Conservation (phyloP, 1,140 invertebrate species). For the Euglossa dilemma region DNA sequence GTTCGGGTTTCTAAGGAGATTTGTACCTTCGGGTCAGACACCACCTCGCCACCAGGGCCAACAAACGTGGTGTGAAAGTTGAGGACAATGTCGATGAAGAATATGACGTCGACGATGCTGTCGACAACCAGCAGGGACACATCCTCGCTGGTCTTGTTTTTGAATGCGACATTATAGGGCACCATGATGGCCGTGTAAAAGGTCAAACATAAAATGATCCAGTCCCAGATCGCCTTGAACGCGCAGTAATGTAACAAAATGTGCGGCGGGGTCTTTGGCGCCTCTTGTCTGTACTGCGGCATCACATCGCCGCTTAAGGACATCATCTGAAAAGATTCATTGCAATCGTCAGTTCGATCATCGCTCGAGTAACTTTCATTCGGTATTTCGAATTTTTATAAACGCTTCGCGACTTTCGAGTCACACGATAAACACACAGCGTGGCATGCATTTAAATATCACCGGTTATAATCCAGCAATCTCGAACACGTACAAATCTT, state of each 20-base stretch:
- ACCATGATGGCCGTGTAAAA: slow-evolving; percentile 99
- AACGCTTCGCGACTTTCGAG: background rate
- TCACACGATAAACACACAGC: background rate
- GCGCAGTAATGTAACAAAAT: slow-evolving; percentile 99
- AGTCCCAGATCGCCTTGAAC: slow-evolving; percentile 99
- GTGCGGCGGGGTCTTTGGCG: slow-evolving; percentile 99
- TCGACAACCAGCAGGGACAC: slow-evolving; percentile 98
- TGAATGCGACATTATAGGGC: slow-evolving; percentile 99
- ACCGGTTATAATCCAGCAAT: slow-evolving; percentile 11
- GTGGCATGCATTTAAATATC: background rate
- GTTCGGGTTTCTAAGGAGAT: background rate
- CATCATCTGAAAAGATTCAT: slow-evolving; percentile 90
- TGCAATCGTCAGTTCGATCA: slow-evolving; percentile 30
- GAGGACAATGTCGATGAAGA: slow-evolving; percentile 99
- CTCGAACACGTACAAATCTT: background rate
- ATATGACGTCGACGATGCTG: slow-evolving; percentile 99
- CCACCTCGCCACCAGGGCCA: slow-evolving; percentile 98
- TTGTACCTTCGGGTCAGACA: slow-evolving; percentile 96
- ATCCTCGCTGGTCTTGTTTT: slow-evolving; percentile 99
- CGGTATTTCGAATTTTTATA: background rate
- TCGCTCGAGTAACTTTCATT: background rate
- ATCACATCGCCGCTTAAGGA: slow-evolving; percentile 97
- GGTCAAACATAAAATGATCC: slow-evolving; percentile 99
- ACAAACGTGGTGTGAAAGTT: slow-evolving; percentile 99
- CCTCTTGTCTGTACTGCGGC: slow-evolving; percentile 99